A percentile compares a stretch with the other conserved stretches of the same genome.
Evolutionary conservation across 2,797 vertebrate genomes (phyloP).

Genomic region (Natrix natrix): DNA sequence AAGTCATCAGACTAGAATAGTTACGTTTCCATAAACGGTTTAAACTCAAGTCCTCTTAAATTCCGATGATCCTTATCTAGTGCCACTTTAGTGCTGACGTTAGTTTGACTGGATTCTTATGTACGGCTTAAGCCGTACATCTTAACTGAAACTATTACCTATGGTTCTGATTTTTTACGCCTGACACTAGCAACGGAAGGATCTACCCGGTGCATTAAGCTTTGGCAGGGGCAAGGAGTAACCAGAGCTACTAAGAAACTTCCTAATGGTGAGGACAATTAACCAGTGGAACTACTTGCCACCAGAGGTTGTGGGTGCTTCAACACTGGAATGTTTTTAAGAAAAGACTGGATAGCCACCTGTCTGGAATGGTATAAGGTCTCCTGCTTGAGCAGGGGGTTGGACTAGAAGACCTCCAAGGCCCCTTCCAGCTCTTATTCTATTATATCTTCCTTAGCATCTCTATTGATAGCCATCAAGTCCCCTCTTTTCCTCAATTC

Average conservation of each 20-base stretch:
- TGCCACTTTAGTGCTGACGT: background rate
- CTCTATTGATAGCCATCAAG: background rate
- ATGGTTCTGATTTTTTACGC: background rate
- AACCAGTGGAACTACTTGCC: too few species aligned
- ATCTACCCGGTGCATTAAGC: background rate
- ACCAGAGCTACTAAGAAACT: too few species aligned
- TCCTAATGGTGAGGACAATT: too few species aligned
- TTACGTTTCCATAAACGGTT: background rate
- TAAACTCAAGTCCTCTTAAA: background rate
- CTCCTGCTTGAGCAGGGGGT: too few species aligned
- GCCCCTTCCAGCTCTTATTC: background rate
- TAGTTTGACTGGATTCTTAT: background rate
- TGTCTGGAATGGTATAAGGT: background rate
- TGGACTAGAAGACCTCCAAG: background rate
- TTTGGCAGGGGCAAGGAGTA: background rate
- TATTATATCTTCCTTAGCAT: background rate
- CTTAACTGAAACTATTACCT: background rate
- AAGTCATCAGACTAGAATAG: background rate
- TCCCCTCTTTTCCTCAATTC: background rate
- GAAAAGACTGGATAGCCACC: background rate
- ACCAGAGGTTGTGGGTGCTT: too few species aligned
- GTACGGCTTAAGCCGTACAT: background rate
- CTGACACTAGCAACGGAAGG: background rate
- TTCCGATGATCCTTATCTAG: background rate
- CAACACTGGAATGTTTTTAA: background rate